phyloP scores from a whole-genome alignment of 2,888 invertebrate genomes.

The Chrysina gloriosa region DNA sequence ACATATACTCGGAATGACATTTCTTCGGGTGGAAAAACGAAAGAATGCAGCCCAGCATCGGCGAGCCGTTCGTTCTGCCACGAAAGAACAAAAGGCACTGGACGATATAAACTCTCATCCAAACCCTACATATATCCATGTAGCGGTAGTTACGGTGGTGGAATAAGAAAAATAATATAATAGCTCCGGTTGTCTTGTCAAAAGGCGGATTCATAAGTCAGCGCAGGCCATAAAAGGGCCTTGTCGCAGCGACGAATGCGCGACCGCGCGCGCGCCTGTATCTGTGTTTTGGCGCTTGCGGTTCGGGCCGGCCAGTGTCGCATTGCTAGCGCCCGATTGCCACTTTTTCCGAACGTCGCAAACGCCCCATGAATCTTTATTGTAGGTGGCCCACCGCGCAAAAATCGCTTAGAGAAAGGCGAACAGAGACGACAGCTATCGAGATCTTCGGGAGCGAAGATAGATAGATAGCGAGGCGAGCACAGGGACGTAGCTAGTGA shows the following conservation, averaged over 20 bases:
- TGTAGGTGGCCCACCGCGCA: slow-evolving; percentile 56
- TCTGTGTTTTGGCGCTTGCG: slow-evolving; percentile 64
- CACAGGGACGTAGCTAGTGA: slow-evolving; percentile 20
- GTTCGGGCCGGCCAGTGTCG: slow-evolving; percentile 40
- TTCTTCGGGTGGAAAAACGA: background rate
- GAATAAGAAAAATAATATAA: slow-evolving; percentile 29
- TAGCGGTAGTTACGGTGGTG: background rate
- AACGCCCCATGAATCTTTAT: slow-evolving; percentile 52
- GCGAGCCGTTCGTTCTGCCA: background rate
- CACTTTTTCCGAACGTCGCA: slow-evolving; percentile 52
- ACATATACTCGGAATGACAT: slow-evolving; percentile 2
- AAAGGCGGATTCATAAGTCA: slow-evolving; percentile 60
- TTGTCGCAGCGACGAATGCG: slow-evolving; percentile 60
- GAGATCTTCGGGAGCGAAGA: background rate
- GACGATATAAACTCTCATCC: slow-evolving; percentile 3
- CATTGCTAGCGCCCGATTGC: slow-evolving; percentile 37
- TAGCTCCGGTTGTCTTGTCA: slow-evolving; percentile 36
- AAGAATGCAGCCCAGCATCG: background rate
- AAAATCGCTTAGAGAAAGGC: background rate
- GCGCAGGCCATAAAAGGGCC: slow-evolving; percentile 54
- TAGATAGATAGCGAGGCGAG: slow-evolving; percentile 1
- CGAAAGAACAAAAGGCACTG: slow-evolving; percentile 1
- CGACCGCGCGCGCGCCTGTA: slow-evolving; percentile 59
- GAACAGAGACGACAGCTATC: background rate
- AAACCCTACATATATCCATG: background rate